A percentile compares a stretch with the other conserved stretches of the same genome.
These are phyloP conservation scores for Xylophagus ater DNA, from an alignment of 2,888 invertebrate species.

Conservation along the genomic window DNA sequence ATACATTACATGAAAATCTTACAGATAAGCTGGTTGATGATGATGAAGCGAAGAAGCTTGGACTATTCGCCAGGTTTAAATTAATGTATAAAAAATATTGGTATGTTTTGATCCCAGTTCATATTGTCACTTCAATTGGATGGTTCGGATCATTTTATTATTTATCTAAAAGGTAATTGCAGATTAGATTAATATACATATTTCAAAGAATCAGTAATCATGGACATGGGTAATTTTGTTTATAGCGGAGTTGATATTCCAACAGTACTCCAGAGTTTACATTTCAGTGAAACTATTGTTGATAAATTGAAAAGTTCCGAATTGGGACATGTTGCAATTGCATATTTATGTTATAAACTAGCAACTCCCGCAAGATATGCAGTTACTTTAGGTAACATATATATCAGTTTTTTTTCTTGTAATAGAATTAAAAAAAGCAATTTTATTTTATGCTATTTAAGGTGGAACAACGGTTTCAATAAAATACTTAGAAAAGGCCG, in stretches of 20 bases:
- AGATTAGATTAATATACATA: neutral
- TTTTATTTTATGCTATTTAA: slow-evolving; percentile 29
- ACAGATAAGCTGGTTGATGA: too few relatives aligned
- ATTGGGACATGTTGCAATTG: slow-evolving; percentile 80
- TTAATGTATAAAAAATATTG: slow-evolving; percentile 91
- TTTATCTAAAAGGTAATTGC: slow-evolving; percentile 77
- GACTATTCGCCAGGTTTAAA: slow-evolving; percentile 73
- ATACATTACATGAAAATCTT: too few relatives aligned
- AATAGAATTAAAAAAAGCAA: neutral
- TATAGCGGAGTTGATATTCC: slow-evolving; percentile 85
- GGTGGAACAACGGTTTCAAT: slow-evolving; percentile 81
- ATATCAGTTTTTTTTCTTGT: neutral
- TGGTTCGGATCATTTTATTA: slow-evolving; percentile 89
- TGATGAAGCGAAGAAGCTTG: slow-evolving; percentile 40
- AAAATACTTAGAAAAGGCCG: slow-evolving; percentile 64
- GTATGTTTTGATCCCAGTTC: slow-evolving; percentile 92
- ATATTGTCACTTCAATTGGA: slow-evolving; percentile 70
- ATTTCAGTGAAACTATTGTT: slow-evolving; percentile 67
- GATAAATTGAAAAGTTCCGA: slow-evolving; percentile 64
- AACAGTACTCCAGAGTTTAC: slow-evolving; percentile 60
- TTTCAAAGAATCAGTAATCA: neutral
- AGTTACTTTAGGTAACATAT: slow-evolving; percentile 67
- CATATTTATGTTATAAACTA: slow-evolving; percentile 89
- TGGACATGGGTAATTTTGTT: neutral
- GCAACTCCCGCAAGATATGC: slow-evolving; percentile 83